phyloP scores from a whole-genome alignment of 2,888 invertebrate genomes.

The Drepanosiphum platanoidis region DNA sequence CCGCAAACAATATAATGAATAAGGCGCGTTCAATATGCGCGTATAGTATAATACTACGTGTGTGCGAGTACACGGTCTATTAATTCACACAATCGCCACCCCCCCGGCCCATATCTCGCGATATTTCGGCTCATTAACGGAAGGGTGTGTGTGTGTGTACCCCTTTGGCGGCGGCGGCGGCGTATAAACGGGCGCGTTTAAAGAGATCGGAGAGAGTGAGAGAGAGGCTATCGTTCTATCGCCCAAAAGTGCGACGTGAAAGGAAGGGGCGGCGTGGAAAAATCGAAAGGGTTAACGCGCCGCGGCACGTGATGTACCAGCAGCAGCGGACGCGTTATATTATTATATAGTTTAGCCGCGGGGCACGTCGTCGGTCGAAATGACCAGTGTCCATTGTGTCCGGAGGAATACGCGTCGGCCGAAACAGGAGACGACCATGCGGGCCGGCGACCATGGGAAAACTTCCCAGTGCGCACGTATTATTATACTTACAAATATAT shows the following conservation, averaged over 20 bases:
- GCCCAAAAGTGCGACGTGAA: background rate
- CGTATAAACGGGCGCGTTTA: constrained; percentile 23
- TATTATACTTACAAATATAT: background rate
- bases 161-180: background rate
- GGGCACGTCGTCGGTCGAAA: background rate
- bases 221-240: constrained; percentile 9
- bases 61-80: background rate
- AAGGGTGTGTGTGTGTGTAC: background rate
- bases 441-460: constrained; percentile 51
- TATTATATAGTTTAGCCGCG: too few species aligned
- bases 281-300: background rate
- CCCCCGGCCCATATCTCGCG: background rate
- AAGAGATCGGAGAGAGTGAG: too few species aligned
- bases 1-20: background rate
- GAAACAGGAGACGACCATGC: constrained; percentile 32
- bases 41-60: background rate
- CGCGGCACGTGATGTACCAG: constrained; percentile 55
- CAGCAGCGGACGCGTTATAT: background rate
- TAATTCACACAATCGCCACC: constrained; percentile 30
- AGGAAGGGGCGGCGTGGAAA: background rate
- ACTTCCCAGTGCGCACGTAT: background rate
- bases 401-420: background rate
- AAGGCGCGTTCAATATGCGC: background rate
- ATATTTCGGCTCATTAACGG: constrained; percentile 51
- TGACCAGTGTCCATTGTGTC: constrained; percentile 47